Evolutionary conservation across 2,113 vertebrate genomes (phyloP), one percentile per base, ranked within the genome.

Genomic region (Brachionichthys hirsutus): DNA sequence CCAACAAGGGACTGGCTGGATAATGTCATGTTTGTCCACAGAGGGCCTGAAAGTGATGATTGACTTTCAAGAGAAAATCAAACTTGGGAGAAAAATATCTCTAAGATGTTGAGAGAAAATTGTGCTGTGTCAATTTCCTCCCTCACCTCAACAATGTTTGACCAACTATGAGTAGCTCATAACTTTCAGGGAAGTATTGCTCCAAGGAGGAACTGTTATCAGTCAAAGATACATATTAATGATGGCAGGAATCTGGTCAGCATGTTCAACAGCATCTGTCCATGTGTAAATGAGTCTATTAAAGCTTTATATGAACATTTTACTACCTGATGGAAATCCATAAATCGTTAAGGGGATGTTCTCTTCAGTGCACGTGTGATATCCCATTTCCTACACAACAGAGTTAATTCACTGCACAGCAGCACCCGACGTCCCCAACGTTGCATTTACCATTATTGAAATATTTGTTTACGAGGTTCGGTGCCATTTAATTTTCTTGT

Each of bases 391-490:
- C 60, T 59, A 72, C 65, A 24, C 13, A 51, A 34, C 55, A 0
- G 18, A 56, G 71, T 73, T 82, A 86, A 87, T 90, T 89, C 84
- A 88, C 84, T 85, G 75, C 53, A 73, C 74, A 79, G 55, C 70
- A 16, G 66, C 71, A 75, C 68, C 62, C 73, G 71, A 67, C 73
- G 18, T 67, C 69, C 45, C 77, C 77, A 66, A 73, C 77, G 80
- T 77, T 70, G 82, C 83, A 84, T 86, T 84, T 73, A 86, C 87
- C 85, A 83, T 72, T 85, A 81, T 86, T 75, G 76, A 88, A 89
- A 89, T 85, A 85, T 90, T 89, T 88, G 85, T 90, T 87, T 87
- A 87, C 83, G 89, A 85, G 87, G 80, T 89, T 89, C 85, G 82
- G 75, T 88, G 83, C 58, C 35, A 49, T 86, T 90, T 88, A 79